Percentiles rank a stretch among this genome's conserved stretches.
phyloP scores from a whole-genome alignment of 2,113 vertebrate genomes.

The Gymnarchus niloticus region DNA sequence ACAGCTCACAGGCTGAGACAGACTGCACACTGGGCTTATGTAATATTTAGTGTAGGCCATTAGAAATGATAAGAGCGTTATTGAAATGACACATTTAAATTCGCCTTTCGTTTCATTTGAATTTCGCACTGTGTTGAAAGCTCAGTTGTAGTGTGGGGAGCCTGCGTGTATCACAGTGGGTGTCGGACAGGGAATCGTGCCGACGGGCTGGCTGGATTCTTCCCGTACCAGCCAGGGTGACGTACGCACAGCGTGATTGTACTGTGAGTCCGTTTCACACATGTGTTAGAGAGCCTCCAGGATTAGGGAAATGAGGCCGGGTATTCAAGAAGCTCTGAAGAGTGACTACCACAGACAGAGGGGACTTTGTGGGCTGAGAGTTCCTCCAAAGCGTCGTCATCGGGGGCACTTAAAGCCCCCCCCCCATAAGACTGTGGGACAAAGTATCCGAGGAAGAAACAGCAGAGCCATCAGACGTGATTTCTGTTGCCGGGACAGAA shows the following conservation, averaged over 20 bases:
- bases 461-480: not conserved
- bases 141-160: not conserved
- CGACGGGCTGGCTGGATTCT: not conserved
- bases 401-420: not conserved
- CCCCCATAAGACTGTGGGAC: not conserved
- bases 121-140: not conserved
- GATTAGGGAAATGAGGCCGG: not conserved
- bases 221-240: too few relatives aligned
- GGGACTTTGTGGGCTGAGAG: not conserved
- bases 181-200: not conserved
- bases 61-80: not conserved
- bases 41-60: not conserved
- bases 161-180: not conserved
- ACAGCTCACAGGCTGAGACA: not conserved
- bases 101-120: not conserved
- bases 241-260: not conserved
- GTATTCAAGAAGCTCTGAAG: not conserved
- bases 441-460: not conserved
- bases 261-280: not conserved
- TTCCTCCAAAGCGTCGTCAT: not conserved
- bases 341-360: not conserved
- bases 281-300: not conserved
- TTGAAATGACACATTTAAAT: not conserved
- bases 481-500: not conserved
- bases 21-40: not conserved